These are phyloP conservation scores for Bombylius discolor DNA, from an alignment of 2,888 invertebrate genomes.

Conservation along the genomic window DNA sequence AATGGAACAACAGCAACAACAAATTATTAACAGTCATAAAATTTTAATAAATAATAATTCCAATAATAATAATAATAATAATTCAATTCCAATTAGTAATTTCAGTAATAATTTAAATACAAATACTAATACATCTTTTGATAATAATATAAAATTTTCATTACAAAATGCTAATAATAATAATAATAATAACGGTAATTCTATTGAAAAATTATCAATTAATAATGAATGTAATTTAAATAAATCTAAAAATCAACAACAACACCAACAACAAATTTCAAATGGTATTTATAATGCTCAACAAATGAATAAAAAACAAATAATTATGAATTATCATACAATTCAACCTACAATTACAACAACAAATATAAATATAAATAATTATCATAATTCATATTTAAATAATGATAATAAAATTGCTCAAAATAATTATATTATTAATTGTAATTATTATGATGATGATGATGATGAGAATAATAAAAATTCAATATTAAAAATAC, in stretches of 20 bases:
- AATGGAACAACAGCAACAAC: conserved; percentile 28
- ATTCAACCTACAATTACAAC: conserved; percentile 13
- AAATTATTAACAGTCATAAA: neutral
- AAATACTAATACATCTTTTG: neutral
- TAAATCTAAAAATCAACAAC: conserved; percentile 21
- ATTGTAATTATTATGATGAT: conserved; percentile 5
- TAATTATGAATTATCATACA: neutral
- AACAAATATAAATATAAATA: conserved; percentile 35
- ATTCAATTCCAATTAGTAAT: neutral
- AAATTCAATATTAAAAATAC: too few relatives aligned
- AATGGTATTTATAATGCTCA: neutral
- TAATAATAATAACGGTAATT: neutral
- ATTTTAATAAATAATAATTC: neutral
- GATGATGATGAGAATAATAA: neutral
- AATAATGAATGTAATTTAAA: conserved; percentile 4
- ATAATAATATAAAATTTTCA: neutral
- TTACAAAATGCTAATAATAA: neutral
- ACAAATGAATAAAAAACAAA: neutral
- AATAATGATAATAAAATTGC: conserved; percentile 11
- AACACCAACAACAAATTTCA: conserved; percentile 18
- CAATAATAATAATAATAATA: neutral
- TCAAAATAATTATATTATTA: conserved; percentile 5
- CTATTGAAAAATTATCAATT: neutral
- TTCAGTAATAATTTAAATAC: neutral
- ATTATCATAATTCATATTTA: conserved; percentile 20